These are phyloP conservation scores for Eretmocerus hayati DNA, from an alignment of 2,888 invertebrate species.

Conservation along the genomic window DNA sequence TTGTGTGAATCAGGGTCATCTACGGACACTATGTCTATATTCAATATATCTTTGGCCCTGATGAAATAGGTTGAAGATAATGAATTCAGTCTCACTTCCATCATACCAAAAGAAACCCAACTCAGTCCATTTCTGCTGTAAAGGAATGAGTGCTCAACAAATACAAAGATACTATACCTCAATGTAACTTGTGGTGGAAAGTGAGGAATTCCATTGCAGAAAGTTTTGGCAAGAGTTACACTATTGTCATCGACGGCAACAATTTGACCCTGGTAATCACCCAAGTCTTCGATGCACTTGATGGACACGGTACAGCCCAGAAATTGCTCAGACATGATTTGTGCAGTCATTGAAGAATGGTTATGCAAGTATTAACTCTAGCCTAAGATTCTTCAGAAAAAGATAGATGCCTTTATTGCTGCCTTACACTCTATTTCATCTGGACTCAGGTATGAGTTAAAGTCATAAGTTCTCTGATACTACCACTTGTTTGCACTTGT, in stretches of 20 bases:
- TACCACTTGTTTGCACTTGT: no score
- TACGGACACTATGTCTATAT: conserved; percentile 68
- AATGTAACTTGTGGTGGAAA: conserved; percentile 57
- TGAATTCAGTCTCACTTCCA: not conserved
- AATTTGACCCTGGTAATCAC: conserved; percentile 77
- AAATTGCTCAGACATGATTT: conserved; percentile 42
- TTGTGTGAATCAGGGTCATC: conserved; percentile 46
- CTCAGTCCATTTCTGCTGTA: no score
- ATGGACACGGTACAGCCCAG: conserved; percentile 76
- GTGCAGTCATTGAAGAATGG: no score
- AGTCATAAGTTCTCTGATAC: no score
- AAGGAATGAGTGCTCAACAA: not conserved
- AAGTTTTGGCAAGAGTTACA: conserved; percentile 72
- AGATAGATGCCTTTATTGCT: no score
- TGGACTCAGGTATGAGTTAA: no score
- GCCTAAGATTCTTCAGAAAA: no score
- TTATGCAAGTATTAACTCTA: no score
- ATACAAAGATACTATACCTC: conserved; percentile 44
- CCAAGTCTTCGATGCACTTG: conserved; percentile 68
- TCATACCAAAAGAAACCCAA: no score
- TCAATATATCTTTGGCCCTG: conserved; percentile 67
- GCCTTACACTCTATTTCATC: no score
- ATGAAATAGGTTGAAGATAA: conserved; percentile 23
- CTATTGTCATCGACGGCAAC: conserved; percentile 62
- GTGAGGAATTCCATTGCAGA: conserved; percentile 69